A percentile compares a stretch with the other conserved stretches of the same genome.
Conservation (phyloP, 1,140 invertebrate genomes). For the Apis cerana region DNA sequence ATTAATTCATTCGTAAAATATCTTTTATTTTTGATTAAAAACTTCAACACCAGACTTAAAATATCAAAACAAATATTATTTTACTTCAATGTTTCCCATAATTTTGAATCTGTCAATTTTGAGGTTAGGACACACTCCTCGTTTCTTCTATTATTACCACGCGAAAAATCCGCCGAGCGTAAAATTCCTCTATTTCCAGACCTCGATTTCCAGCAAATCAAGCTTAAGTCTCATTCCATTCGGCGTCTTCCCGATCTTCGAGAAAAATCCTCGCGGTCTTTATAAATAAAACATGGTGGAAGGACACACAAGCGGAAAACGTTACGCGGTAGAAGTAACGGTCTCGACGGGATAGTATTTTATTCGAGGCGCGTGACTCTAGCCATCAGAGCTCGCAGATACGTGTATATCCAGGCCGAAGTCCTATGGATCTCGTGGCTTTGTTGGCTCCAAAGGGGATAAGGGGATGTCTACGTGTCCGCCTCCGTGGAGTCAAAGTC, state of each 20-base stretch:
- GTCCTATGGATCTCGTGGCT: constrained; percentile 13
- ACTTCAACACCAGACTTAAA: too few species aligned
- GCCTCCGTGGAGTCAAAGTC: neutral
- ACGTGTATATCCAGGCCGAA: neutral
- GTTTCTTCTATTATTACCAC: too few species aligned
- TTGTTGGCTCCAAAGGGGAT: neutral
- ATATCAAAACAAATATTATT: too few species aligned
- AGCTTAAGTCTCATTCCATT: neutral
- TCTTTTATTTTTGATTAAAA: too few species aligned
- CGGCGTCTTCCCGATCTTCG: neutral
- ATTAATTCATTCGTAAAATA: too few species aligned
- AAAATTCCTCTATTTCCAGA: too few species aligned
- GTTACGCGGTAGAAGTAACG: neutral
- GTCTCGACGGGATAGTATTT: neutral
- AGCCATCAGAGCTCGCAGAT: neutral
- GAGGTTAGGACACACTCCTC: too few species aligned
- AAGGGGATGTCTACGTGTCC: constrained; percentile 17
- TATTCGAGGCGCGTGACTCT: constrained; percentile 20
- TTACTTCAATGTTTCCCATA: too few species aligned
- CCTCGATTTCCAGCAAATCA: neutral
- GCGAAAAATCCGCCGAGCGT: too few species aligned
- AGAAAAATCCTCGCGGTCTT: neutral
- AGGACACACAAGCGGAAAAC: neutral
- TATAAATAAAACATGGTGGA: constrained; percentile 7
- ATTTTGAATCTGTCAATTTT: too few species aligned